Base-by-base conservation (phyloP, 2,113 vertebrate genomes). In the Columba livia region DNA sequence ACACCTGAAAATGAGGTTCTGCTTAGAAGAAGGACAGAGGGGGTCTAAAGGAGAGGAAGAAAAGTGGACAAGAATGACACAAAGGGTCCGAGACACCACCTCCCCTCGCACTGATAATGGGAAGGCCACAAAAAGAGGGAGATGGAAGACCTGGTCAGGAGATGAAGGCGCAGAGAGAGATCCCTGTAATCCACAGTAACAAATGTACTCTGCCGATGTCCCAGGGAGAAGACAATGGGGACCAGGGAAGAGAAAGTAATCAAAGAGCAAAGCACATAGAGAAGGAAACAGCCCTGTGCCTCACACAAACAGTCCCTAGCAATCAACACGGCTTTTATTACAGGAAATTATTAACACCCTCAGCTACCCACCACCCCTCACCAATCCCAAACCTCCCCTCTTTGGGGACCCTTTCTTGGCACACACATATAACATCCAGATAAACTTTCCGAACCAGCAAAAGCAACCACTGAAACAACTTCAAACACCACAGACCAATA, bases 381-480 rank as follows among this genome's bases (percentile, higher is more conserved):
- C 90, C 93, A 70, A 89, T 72, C 96, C 96, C 96, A 95, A 81
- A 93, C 96, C 97, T 96, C 97, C 97, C 97, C 95, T 91, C 51
- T 90, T 77, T 87, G 94, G 95, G 95, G 97, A 97, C 95, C 97
- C 96, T 96, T 96, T 97, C 97, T 97, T 92, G 96, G 96, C 90
- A 96, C 97, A 97, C 90, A 97, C 89, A 97, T 96, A 96, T 83
- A 97, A 97, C 97, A 97, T 95, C 95, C 97, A 97, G 96, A 96
- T 97, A 96, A 97, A 97, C 96, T 97, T 97, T 96, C 97, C 4
- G 4, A 97, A 97, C 97, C 97, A 96, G 97, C 96, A 97, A 97
- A 97, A 97, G 97, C 97, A 97, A 97, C 88, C 96, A 97, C 97
- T 97, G 96, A 97, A 97, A 97, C 97, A 97, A 97, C 95, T 97